Evolutionary conservation across 1,140 invertebrate genomes (phyloP), one percentile per base, ranked within the genome.

Genomic region (Heliconius hermathena): DNA sequence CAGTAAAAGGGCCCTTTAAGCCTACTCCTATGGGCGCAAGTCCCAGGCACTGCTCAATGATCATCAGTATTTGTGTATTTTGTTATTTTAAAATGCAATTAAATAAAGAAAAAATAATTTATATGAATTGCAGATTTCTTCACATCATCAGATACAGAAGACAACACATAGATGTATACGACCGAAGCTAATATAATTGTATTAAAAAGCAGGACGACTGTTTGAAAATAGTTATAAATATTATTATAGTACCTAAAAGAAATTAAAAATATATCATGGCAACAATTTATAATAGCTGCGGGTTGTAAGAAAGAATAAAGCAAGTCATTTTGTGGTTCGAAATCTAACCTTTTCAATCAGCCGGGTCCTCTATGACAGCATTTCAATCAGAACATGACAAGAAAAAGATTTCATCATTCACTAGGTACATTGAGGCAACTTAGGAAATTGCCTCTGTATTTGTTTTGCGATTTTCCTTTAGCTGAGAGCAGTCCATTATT

Each of bases 401-500:
- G 78, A 36, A 46, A 80, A 80, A 72, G 70, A 74, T 76, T 49
- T 38, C 74, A 66, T 80, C 71, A 80, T 76, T 72, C 52, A 54
- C 46, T 76, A 29, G 46, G 60, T 75, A 76, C 46, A 73, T 60
- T 6, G 52, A 76, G 33, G 38, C 36, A 46, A 80, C 52, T 72
- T 71, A 54, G 70, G 60, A 80, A 66, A 80, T 80, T 72, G 70
- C 78, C 22, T 72, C 73, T 36, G 70, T 73, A 74, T 80, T 75
- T 80, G 74, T 74, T 80, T 76, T 76, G 22, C 49, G 49, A 80
- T 72, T 80, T 80, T 73, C 78, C 70, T 60, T 76, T 76, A 76
- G 78, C 73, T 77, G 46, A 52, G 26, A n/a, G 66, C 49, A 41
- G 66, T 77, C 49, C 76, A 71, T 77, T 77, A 72, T 77, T 77